Conservation (phyloP, 2,888 invertebrate species). For the Noctua janthina region DNA sequence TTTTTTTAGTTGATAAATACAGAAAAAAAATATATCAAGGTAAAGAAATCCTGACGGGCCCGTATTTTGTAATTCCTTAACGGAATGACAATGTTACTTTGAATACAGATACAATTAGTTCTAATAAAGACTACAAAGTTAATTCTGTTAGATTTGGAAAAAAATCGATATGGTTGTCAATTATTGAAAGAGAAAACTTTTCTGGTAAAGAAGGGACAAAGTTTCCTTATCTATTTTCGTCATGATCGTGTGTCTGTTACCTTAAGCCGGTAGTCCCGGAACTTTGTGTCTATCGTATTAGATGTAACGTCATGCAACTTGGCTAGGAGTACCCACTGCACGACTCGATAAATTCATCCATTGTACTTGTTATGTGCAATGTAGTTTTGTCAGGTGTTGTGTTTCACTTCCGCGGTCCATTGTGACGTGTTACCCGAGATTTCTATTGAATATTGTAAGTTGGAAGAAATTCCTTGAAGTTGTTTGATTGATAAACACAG, state of each 20-base stretch:
- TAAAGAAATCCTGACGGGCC: background rate
- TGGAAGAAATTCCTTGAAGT: slow-evolving; percentile 47
- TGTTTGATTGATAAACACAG: slow-evolving; percentile 57
- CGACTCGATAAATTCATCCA: background rate
- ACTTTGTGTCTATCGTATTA: background rate
- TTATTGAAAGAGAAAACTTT: background rate
- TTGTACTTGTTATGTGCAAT: slow-evolving; percentile 30
- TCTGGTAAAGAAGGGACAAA: background rate
- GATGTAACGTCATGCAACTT: background rate
- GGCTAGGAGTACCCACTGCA: background rate
- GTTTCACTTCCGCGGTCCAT: slow-evolving; percentile 44
- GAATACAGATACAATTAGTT: background rate
- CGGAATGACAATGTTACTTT: background rate
- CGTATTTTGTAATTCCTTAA: background rate
- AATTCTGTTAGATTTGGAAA: background rate
- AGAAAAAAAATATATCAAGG: background rate
- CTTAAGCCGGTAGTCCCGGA: background rate
- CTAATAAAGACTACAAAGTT: background rate
- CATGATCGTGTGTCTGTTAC: background rate
- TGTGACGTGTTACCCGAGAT: slow-evolving; percentile 48
- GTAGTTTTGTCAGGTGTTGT: slow-evolving; percentile 56
- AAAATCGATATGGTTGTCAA: background rate
- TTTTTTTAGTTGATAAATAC: background rate
- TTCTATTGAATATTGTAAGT: slow-evolving; percentile 55
- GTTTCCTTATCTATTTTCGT: background rate